Conservation (phyloP, 2,888 invertebrate genomes). For the Amiota communis region DNA sequence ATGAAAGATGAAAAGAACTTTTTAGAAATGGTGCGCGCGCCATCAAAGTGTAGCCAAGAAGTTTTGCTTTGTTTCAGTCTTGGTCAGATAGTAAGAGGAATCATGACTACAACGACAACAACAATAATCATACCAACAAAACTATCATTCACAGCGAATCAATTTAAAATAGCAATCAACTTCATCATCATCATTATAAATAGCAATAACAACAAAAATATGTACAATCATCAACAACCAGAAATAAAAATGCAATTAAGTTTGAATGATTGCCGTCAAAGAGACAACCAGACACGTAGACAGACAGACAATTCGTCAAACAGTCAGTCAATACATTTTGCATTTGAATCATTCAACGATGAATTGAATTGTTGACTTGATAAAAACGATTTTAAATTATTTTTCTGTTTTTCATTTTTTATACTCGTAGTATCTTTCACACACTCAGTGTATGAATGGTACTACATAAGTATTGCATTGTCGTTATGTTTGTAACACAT, state of each 20-base stretch:
- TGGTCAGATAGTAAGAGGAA: conserved; percentile 45
- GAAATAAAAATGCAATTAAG: conserved; percentile 18
- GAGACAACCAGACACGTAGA: conserved; percentile 22
- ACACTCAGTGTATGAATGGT: not conserved
- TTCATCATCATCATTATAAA: conserved; percentile 49
- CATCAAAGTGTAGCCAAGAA: conserved; percentile 1
- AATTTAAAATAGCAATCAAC: conserved; percentile 69
- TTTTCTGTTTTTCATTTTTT: conserved; percentile 42
- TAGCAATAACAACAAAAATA: conserved; percentile 43
- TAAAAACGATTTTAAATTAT: conserved; percentile 72
- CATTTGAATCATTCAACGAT: conserved; percentile 57
- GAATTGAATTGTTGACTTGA: conserved; percentile 53
- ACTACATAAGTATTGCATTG: too few relatives aligned
- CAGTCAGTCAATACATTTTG: conserved; percentile 45
- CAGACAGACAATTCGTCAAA: conserved; percentile 14
- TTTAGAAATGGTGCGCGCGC: too few relatives aligned
- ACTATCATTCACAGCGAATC: conserved; percentile 64
- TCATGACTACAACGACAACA: conserved; percentile 44
- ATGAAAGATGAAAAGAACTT: too few relatives aligned
- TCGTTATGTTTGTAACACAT: too few relatives aligned
- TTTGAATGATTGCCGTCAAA: conserved; percentile 54
- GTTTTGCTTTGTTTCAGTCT: conserved; percentile 18
- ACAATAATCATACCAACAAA: not conserved
- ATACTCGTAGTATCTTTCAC: not conserved
- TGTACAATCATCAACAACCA: conserved; percentile 40